Conservation (phyloP, 2,888 invertebrate species). For the Notodonta ziczac region DNA sequence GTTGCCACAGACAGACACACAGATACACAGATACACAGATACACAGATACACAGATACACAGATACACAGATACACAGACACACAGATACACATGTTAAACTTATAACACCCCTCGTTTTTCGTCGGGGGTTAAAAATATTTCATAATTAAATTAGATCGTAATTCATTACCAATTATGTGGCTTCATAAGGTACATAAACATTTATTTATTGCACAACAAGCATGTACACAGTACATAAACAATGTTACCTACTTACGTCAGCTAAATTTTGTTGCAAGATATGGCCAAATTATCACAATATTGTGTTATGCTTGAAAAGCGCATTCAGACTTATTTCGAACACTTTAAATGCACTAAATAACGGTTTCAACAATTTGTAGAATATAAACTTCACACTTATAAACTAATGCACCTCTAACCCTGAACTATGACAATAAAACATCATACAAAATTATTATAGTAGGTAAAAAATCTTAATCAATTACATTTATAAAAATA, state of each 20-base stretch:
- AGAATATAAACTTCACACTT: background rate
- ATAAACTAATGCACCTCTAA: constrained; percentile 20
- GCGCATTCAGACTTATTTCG: constrained; percentile 31
- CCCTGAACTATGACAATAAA: background rate
- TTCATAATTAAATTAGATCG: background rate
- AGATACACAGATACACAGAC: no score
- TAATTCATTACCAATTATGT: background rate
- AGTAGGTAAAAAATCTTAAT: background rate
- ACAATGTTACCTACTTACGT: constrained; percentile 9
- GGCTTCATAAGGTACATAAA: background rate
- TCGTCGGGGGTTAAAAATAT: no score
- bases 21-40: no score
- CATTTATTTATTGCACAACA: background rate
- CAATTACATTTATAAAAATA: constrained; percentile 4
- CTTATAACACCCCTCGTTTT: no score
- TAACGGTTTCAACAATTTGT: background rate
- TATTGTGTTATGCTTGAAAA: constrained; percentile 12
- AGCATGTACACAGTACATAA: constrained; percentile 18
- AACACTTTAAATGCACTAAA: constrained; percentile 10
- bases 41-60: no score
- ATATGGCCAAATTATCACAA: constrained; percentile 33
- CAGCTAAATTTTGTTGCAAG: constrained; percentile 15
- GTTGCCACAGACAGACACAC: no score
- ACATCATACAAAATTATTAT: background rate
- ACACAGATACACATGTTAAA: no score